Conservation (phyloP, 92 coral and sea anemone species). For the Phenganax marumi region DNA sequence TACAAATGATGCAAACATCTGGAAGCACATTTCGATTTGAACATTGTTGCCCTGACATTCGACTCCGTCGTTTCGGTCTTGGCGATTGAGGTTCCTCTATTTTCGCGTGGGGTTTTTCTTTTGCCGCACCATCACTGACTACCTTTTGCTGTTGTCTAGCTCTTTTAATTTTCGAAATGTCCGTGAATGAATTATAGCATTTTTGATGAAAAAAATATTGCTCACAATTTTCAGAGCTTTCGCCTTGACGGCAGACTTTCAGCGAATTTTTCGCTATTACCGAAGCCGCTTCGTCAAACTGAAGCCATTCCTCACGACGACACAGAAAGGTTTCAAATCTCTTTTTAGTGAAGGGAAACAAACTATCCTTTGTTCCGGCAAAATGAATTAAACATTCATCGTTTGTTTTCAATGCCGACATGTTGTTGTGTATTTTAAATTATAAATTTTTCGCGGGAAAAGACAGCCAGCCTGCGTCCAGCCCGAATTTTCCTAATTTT, state of each 20-base stretch:
- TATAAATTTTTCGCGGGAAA: not conserved
- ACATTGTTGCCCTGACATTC: not conserved
- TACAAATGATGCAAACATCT: constrained; percentile 33
- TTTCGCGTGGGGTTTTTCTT: not conserved
- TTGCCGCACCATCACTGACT: not conserved
- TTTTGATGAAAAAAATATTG: constrained; percentile 3
- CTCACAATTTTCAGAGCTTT: constrained; percentile 1
- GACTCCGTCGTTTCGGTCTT: not conserved
- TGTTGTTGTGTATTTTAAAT: not conserved
- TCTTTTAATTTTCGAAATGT: not conserved
- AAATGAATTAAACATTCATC: not conserved
- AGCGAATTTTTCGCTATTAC: not conserved
- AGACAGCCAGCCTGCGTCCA: not conserved
- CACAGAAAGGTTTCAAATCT: not conserved
- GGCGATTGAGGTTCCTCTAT: not conserved
- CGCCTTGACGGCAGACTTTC: not conserved
- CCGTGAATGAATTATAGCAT: not conserved
- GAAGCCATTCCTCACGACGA: constrained; percentile 7
- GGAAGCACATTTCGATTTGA: constrained; percentile 3
- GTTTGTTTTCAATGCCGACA: not conserved
- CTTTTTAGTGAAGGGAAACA: not conserved
- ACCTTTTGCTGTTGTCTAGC: not conserved
- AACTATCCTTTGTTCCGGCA: not conserved
- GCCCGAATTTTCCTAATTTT: constrained; percentile 2
- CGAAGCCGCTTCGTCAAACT: not conserved